phyloP scores from a whole-genome alignment of 2,797 vertebrate genomes.

The Austrolebias charrua region DNA sequence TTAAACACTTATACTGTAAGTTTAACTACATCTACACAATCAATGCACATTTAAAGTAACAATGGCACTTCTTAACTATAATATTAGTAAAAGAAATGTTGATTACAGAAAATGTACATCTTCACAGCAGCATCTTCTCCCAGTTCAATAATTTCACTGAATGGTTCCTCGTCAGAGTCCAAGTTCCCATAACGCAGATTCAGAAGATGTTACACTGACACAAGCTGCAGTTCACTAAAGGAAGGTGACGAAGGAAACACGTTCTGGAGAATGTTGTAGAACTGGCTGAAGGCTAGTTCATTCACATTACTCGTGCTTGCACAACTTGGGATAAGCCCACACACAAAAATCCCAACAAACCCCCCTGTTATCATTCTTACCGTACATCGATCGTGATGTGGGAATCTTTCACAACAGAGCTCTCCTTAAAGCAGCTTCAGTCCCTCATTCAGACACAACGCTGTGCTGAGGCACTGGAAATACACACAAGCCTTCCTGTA shows the following conservation, averaged over 20 bases:
- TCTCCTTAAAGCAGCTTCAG: conserved; percentile 66
- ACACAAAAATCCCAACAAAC: conserved; percentile 2
- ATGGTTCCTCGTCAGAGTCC: conserved; percentile 35
- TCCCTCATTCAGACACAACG: conserved; percentile 52
- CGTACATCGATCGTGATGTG: conserved; percentile 80
- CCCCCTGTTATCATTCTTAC: conserved; percentile 67
- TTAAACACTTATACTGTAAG: background rate
- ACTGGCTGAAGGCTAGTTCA: conserved; percentile 48
- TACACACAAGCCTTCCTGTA: conserved; percentile 23
- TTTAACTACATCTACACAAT: background rate
- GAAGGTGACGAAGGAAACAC: conserved; percentile 29
- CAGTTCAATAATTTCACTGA: conserved; percentile 14
- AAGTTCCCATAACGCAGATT: conserved; percentile 28
- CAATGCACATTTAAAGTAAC: conserved; percentile 18
- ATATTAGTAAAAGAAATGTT: conserved; percentile 18
- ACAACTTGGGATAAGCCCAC: conserved; percentile 16
- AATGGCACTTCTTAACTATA: conserved; percentile 1
- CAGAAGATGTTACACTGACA: conserved; percentile 17
- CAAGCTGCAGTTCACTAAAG: conserved; percentile 23
- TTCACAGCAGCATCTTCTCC: conserved; percentile 19
- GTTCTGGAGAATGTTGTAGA: conserved; percentile 63
- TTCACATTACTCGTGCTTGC: conserved; percentile 43
- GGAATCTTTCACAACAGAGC: conserved; percentile 54
- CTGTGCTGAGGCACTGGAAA: conserved; percentile 55
- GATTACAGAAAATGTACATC: conserved; percentile 69